A percentile compares a stretch with the other conserved stretches of the same genome.
These are phyloP conservation scores for Troilus luridus DNA, from an alignment of 2,888 invertebrate species.

Conservation along the genomic window DNA sequence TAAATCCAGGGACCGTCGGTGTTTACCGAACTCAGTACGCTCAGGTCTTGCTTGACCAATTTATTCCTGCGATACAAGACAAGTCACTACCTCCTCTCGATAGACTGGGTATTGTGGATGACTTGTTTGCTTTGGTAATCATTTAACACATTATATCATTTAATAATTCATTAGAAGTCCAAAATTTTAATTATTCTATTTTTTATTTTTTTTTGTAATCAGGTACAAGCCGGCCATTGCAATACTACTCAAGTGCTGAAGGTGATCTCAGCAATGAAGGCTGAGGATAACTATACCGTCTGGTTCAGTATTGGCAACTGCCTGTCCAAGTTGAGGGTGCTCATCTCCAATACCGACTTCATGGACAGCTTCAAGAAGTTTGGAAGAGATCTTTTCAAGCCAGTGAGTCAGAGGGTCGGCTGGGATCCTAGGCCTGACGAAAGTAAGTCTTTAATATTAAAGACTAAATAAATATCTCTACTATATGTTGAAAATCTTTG, in stretches of 20 bases:
- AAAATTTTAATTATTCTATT: neutral
- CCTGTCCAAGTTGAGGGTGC: conserved; percentile 80
- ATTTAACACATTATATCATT: neutral
- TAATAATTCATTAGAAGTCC: neutral
- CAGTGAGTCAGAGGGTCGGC: conserved; percentile 82
- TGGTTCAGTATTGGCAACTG: conserved; percentile 87
- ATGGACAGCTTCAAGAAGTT: conserved; percentile 82
- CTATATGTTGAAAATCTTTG: neutral
- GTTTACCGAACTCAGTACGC: conserved; percentile 92
- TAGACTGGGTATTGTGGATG: conserved; percentile 90
- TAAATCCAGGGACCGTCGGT: conserved; percentile 90
- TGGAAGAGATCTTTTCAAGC: conserved; percentile 80
- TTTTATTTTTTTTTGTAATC: conserved; percentile 47
- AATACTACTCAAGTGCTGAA: conserved; percentile 86
- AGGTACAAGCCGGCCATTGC: conserved; percentile 84
- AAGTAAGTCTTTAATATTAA: conserved; percentile 70
- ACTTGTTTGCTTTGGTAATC: conserved; percentile 87
- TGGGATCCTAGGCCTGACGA: conserved; percentile 89
- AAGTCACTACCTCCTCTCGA: conserved; percentile 89
- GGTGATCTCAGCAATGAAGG: conserved; percentile 86
- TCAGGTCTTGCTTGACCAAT: conserved; percentile 79
- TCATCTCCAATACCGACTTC: conserved; percentile 85
- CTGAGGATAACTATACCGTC: conserved; percentile 93
- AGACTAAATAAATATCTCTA: neutral
- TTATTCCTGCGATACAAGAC: conserved; percentile 86